Conservation (phyloP, 2,888 invertebrate genomes). For the Thalpophila matura region DNA sequence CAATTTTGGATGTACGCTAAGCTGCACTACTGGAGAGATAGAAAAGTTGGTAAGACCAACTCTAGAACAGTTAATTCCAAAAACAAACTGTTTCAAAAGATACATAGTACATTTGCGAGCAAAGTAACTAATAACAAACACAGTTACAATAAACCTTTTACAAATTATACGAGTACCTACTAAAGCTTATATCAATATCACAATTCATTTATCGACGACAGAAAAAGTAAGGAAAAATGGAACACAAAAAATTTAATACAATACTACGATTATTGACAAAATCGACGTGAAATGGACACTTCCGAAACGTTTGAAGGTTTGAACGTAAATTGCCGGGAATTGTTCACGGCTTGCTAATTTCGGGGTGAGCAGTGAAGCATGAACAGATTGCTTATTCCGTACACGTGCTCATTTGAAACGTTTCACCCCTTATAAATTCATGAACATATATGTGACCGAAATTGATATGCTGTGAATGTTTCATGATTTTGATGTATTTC, state of each 20-base stretch:
- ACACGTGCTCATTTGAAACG: constrained; percentile 64
- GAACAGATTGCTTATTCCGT: constrained; percentile 68
- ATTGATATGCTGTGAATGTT: constrained; percentile 31
- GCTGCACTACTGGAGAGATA: too few species aligned
- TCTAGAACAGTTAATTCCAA: too few species aligned
- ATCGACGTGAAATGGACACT: constrained; percentile 48
- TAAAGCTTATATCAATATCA: background rate
- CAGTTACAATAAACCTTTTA: too few species aligned
- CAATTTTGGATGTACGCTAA: too few species aligned
- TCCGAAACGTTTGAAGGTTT: constrained; percentile 50
- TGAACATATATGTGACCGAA: constrained; percentile 22
- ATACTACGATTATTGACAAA: constrained; percentile 37
- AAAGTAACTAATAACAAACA: too few species aligned
- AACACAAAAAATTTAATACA: constrained; percentile 6
- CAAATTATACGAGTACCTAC: too few species aligned
- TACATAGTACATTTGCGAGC: too few species aligned
- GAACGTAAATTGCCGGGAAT: constrained; percentile 55
- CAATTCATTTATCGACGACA: background rate
- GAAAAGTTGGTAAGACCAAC: too few species aligned
- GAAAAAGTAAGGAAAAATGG: background rate
- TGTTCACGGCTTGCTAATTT: constrained; percentile 59
- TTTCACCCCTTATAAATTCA: constrained; percentile 38
- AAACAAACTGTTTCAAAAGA: too few species aligned
- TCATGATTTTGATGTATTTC: constrained; percentile 17
- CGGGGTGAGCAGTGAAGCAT: constrained; percentile 60